A percentile compares a stretch with the other conserved stretches of the same genome.
Evolutionary conservation across 2,797 vertebrate species (phyloP).

Genomic region (Peromyscus aztecus): DNA sequence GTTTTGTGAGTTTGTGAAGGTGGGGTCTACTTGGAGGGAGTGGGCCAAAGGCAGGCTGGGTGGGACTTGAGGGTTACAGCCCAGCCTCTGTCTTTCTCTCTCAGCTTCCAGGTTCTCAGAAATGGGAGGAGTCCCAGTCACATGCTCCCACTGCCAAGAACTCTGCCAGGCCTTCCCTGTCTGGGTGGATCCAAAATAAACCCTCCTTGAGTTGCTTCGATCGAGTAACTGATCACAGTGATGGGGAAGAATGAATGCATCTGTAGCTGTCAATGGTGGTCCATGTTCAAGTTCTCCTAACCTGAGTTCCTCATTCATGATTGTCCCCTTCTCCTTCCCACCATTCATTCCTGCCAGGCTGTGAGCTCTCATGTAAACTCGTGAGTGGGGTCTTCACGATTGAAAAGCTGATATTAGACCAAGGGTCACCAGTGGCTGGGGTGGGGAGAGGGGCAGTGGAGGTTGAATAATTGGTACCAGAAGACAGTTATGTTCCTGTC

Average conservation of each 20-base stretch:
- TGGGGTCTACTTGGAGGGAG: background rate
- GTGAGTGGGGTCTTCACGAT: background rate
- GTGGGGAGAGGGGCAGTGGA: fast-evolving
- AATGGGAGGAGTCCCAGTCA: background rate
- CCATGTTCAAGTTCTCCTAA: background rate
- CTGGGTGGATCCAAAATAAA: background rate
- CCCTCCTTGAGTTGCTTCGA: background rate
- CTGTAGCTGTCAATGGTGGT: background rate
- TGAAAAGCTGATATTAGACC: background rate
- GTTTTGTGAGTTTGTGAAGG: background rate
- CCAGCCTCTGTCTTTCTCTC: background rate
- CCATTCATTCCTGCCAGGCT: background rate
- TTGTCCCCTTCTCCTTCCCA: background rate
- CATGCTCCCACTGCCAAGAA: background rate
- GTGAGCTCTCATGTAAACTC: background rate
- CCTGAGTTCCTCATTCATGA: fast-evolving
- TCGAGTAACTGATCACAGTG: background rate
- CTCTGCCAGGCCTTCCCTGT: background rate
- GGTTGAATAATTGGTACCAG: background rate
- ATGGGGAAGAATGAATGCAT: too few species aligned
- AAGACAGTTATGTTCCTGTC: background rate
- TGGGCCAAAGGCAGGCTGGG: background rate
- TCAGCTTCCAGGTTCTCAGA: background rate
- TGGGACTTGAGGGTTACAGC: background rate
- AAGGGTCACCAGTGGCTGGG: background rate